Evolutionary conservation across 2,113 vertebrate species (phyloP).

Genomic region (Salminus brasiliensis): DNA sequence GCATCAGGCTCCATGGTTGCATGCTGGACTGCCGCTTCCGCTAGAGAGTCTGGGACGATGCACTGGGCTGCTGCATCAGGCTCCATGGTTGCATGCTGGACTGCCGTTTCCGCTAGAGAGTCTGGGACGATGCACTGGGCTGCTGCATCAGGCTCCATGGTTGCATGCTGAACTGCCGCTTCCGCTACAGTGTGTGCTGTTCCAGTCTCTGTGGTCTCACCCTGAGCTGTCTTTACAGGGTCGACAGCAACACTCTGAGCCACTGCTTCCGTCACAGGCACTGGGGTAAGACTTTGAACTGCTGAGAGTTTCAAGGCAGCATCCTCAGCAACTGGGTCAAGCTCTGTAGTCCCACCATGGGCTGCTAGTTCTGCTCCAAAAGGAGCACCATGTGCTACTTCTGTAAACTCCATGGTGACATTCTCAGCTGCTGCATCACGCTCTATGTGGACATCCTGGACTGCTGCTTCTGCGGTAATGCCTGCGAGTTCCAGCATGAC

Average conservation of each 20-base stretch:
- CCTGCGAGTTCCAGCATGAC: not conserved
- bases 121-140: no score
- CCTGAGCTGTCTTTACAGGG: not conserved
- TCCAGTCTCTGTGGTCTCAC: not conserved
- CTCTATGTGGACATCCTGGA: not conserved
- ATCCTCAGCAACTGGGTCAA: not conserved
- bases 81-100: no score
- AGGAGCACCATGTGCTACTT: not conserved
- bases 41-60: no score
- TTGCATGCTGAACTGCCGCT: not conserved
- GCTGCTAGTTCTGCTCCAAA: not conserved
- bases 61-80: no score
- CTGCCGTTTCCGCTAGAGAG: no score
- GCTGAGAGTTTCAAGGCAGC: not conserved
- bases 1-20: no score
- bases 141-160: no score
- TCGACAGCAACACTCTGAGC: not conserved
- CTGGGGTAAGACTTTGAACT: not conserved
- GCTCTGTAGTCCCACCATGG: not conserved
- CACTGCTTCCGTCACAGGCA: not conserved
- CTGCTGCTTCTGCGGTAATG: not conserved
- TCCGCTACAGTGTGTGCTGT: no score
- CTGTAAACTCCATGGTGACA: not conserved
- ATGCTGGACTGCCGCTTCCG: no score
- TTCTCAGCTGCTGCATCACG: slow-evolving; percentile 1